These are phyloP conservation scores for Rhagium mordax DNA, from an alignment of 2,888 invertebrate genomes.

Conservation along the genomic window DNA sequence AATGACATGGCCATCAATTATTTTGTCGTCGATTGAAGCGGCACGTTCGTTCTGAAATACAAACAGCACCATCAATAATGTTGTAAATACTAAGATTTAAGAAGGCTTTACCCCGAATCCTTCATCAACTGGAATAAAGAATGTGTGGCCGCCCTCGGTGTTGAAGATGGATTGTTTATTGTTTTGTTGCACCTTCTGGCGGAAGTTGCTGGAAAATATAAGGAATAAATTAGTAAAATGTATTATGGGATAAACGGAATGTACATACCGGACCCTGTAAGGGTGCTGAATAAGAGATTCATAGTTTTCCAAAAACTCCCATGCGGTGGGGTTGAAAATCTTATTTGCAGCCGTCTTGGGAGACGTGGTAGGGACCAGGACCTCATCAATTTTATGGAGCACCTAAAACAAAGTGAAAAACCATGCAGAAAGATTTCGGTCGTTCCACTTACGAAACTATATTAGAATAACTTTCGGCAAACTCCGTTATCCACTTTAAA, in stretches of 20 bases:
- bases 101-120: slow-evolving; percentile 82
- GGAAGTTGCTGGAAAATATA: slow-evolving; percentile 75
- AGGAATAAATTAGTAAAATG: background rate
- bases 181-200: slow-evolving; percentile 81
- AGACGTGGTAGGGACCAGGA: slow-evolving; percentile 84
- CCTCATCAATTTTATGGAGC: slow-evolving; percentile 90
- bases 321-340: slow-evolving; percentile 87
- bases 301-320: slow-evolving; percentile 84
- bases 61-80: slow-evolving; percentile 30
- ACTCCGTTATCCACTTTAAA: slow-evolving; percentile 30
- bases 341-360: slow-evolving; percentile 74
- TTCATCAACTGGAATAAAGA: slow-evolving; percentile 92
- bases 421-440: slow-evolving; percentile 24
- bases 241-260: slow-evolving; percentile 1
- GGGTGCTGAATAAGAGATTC: slow-evolving; percentile 83
- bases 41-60: slow-evolving; percentile 61
- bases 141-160: slow-evolving; percentile 86
- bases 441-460: background rate
- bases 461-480: slow-evolving; percentile 28
- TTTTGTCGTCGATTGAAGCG: slow-evolving; percentile 85
- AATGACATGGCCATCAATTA: slow-evolving; percentile 92
- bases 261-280: slow-evolving; percentile 80
- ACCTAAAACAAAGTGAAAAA: slow-evolving; percentile 73
- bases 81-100: slow-evolving; percentile 23
- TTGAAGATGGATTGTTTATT: slow-evolving; percentile 84